Evolutionary conservation across 2,888 invertebrate species (phyloP), one percentile per base, ranked within the genome.

Genomic region (Limnephilus rhombicus): DNA sequence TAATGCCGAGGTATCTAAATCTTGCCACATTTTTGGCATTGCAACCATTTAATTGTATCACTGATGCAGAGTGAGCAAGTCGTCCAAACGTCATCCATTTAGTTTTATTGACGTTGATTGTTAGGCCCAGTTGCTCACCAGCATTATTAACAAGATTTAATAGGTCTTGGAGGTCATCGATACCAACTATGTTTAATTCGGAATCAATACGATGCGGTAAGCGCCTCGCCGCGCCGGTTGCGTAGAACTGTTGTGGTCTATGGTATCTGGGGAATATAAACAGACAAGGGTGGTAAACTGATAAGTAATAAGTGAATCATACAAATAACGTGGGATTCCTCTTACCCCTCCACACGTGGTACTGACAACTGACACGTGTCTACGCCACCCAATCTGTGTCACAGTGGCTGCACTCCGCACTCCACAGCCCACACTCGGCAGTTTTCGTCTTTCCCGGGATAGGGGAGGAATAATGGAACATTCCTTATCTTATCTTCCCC

Each of bases 251-350:
- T 15, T 53, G 13, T 53, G 18, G 18, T 7, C 68, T 13, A 7
- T 7, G 5, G 68, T 68, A 68, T 68, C 68, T 18, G 68, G 68
- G 68, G 68, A 24, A 68, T 24, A 24, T 68, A 37, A 45, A 41
- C 53, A 53, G 18, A 29, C 53, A 29, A 86, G 87, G 53, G 53
- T 45, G 68, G 68, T 68, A 68, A 68, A 68, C 68, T 68, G 68
- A 68, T 41, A 41, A 91, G 92, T 89, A 92, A 93, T 93, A 93
- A 93, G 93, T 93, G 93, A 93, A 93, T 93, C 92, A 92, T 89
- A 49, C 92, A 68, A 68, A 68, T 9, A 68, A 7, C 24, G n/a
- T 24, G 37, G 85, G 85, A 87, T 29, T 15, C 49, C 15, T 29
- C 87, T 31, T 7, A 92, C 93, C 92, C 92, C 92, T 92, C 92